phyloP scores from a whole-genome alignment of 2,113 vertebrate genomes.

The Damaliscus lunatus region DNA sequence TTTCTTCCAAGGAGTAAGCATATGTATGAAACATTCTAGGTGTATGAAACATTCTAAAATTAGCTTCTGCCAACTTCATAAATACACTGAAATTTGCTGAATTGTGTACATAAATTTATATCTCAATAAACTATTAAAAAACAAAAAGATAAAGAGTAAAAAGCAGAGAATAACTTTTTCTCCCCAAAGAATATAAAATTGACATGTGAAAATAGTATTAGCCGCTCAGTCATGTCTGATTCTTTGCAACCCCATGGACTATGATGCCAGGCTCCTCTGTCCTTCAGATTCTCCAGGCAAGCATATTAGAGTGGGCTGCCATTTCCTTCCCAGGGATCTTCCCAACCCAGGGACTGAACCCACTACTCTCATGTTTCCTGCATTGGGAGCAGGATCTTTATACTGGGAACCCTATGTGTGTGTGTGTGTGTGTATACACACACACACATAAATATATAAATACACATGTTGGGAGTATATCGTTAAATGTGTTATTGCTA shows the following conservation, averaged over 20 bases:
- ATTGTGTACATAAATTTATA: neutral
- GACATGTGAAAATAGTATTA: neutral
- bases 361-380: neutral
- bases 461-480: neutral
- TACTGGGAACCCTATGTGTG: neutral
- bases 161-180: neutral
- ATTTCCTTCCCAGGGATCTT: neutral
- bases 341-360: neutral
- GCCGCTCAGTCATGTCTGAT: neutral
- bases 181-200: neutral
- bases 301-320: neutral
- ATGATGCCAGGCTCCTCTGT: neutral
- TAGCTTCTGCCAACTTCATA: neutral
- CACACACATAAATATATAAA: neutral
- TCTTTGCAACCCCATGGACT: neutral
- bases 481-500: neutral
- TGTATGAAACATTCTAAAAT: neutral
- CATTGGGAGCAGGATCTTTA: neutral
- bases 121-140: neutral
- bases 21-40: neutral
- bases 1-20: too few relatives aligned
- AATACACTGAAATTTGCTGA: neutral
- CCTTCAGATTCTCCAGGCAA: neutral
- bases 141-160: neutral
- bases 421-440: neutral